Conservation (phyloP, 2,888 invertebrate species). For the Octodonta nipae region DNA sequence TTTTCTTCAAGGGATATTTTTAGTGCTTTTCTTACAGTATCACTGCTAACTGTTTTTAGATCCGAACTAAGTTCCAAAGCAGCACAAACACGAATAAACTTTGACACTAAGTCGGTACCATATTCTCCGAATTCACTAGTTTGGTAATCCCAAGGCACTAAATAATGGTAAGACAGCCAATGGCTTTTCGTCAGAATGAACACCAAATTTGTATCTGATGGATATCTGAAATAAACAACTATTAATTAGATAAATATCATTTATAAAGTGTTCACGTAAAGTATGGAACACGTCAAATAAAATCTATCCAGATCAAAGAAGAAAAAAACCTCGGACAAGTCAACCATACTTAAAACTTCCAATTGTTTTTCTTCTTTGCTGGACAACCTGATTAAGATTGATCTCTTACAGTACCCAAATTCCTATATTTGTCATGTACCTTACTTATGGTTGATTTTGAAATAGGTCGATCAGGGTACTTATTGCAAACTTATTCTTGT, state of each 20-base stretch:
- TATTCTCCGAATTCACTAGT: constrained; percentile 71
- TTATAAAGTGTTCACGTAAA: neutral
- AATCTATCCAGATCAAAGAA: neutral
- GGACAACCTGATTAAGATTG: too few relatives aligned
- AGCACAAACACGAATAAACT: constrained; percentile 56
- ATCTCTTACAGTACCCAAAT: too few relatives aligned
- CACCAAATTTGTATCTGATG: constrained; percentile 58
- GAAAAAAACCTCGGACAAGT: neutral
- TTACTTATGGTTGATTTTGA: too few relatives aligned
- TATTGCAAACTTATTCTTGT: too few relatives aligned
- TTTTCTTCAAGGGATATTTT: constrained; percentile 44
- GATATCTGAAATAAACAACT: constrained; percentile 39
- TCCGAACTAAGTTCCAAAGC: constrained; percentile 52
- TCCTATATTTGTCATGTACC: too few relatives aligned
- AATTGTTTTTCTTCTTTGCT: neutral
- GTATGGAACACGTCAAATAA: too few relatives aligned
- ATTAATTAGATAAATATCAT: constrained; percentile 1
- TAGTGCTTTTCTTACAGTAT: constrained; percentile 50
- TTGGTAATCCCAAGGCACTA: constrained; percentile 67
- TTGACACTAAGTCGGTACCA: constrained; percentile 50
- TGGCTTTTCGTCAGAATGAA: constrained; percentile 61
- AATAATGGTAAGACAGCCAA: constrained; percentile 72
- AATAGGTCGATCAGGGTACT: too few relatives aligned
- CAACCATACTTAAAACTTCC: neutral
- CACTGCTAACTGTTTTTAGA: constrained; percentile 50